Evolutionary conservation across 2,113 vertebrate genomes (phyloP).

Genomic region (Cottus gobio): DNA sequence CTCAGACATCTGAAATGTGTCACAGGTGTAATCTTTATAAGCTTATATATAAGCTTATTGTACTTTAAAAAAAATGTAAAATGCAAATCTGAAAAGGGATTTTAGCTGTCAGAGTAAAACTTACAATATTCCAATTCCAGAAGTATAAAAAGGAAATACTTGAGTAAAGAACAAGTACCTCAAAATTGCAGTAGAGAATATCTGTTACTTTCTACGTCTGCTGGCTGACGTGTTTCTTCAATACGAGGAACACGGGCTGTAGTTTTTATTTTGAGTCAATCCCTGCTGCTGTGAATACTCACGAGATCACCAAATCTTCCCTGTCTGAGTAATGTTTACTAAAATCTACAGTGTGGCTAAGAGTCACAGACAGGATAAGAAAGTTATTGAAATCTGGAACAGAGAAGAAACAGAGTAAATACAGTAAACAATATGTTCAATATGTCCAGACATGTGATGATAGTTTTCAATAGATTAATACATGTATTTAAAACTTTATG

Average conservation of each 20-base stretch:
- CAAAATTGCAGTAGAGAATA: not conserved
- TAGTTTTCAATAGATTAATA: not conserved
- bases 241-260: not conserved
- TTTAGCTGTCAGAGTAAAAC: not conserved
- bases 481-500: no score
- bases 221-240: not conserved
- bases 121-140: not conserved
- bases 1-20: no score
- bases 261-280: not conserved
- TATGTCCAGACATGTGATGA: not conserved
- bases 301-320: not conserved
- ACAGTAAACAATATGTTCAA: not conserved
- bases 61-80: not conserved
- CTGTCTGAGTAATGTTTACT: not conserved
- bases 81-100: not conserved
- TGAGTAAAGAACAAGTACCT: not conserved
- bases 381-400: not conserved
- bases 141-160: conserved; percentile 2
- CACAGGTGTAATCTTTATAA: no score
- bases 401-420: no score
- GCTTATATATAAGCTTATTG: not conserved
- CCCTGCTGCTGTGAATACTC: not conserved
- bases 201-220: not conserved
- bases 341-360: not conserved
- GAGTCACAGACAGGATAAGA: not conserved